Base-by-base conservation (phyloP, 2,888 invertebrate genomes). In the Lampropteryx suffumata region DNA sequence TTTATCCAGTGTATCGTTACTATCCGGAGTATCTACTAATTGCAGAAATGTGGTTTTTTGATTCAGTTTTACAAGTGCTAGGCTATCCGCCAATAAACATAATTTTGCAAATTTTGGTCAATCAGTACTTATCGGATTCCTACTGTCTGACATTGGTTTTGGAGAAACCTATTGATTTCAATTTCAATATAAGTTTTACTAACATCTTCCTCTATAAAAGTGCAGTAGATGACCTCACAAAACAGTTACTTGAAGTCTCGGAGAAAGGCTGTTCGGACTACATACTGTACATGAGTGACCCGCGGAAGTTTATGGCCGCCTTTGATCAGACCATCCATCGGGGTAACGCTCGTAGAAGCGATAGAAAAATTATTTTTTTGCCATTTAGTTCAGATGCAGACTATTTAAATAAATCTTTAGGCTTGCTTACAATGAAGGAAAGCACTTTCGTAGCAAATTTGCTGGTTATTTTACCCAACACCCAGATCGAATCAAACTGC, bases 211-310 rank as follows among this genome's bases (percentile, higher is more conserved):
- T 70, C 2, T 68, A 73, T 49, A 33, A 49, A n/a, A 60, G 62
- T 2, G 65, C 60, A 26, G 32, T 48, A 28, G 61, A 68, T 21
- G 60, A 63, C 47, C 57, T 85, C 0, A 55, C 66, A 7, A 41
- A 70, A 7, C 68, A 75, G 35, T 60, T 88, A 52, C 47, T 83
- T 0, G 54, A 70, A 12, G 74, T 78, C 1, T 83, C 85, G 0
- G 90, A 90, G 70, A 77, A 73, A 34, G 90, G 89, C 8, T 91
- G 91, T 66, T 86, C 88, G 6, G 90, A 88, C 69, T 90, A 86
- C 47, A 69, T 91, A 3, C 73, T 91, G 6, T 69, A 69, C 56
- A 70, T 84, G 69, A 54, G 61, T 40, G 62, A 88, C 37, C 84
- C 91, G 0, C 36, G 63, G 33, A 52, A 54, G 4, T 89, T 91